Percentiles rank a stretch among this genome's conserved stretches.
Evolutionary conservation across 1,140 invertebrate species (phyloP).

Genomic region (Oryctes rhinoceros): DNA sequence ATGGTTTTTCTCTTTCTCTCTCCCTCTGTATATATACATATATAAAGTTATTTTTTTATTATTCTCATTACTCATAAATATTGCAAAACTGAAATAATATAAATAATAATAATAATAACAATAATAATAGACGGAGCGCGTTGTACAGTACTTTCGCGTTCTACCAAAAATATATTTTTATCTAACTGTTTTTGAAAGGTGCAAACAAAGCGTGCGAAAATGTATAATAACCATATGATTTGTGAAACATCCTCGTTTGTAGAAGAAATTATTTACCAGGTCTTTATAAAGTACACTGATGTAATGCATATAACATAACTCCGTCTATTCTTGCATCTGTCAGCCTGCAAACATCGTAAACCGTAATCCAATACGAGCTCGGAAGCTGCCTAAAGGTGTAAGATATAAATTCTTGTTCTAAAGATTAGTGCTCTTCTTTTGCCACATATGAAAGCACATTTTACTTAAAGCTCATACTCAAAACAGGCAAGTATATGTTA

Average conservation of each 20-base stretch:
- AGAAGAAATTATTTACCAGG: not conserved
- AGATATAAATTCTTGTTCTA: conserved; percentile 45
- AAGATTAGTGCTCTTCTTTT: not conserved
- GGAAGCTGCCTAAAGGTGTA: conserved; percentile 52
- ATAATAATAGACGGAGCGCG: too few species aligned
- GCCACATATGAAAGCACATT: not conserved
- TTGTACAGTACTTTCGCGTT: too few species aligned
- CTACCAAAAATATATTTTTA: too few species aligned
- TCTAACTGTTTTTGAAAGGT: too few species aligned
- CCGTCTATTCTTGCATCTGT: conserved; percentile 48
- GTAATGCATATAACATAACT: not conserved
- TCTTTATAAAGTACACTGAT: too few species aligned
- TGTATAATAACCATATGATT: not conserved
- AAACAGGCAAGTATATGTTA: too few species aligned
- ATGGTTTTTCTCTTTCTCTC: too few species aligned
- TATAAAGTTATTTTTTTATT: not conserved
- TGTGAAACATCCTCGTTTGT: not conserved
- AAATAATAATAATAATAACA: too few species aligned
- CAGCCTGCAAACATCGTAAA: conserved; percentile 55
- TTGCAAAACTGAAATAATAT: too few species aligned
- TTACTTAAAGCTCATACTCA: not conserved
- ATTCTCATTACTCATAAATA: too few species aligned
- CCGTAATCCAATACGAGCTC: conserved; percentile 51
- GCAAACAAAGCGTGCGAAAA: not conserved
- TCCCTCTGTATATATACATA: not conserved